These are phyloP conservation scores for Trachythela sp. DNA, from an alignment of 64 coral and sea anemone species.

Conservation along the genomic window DNA sequence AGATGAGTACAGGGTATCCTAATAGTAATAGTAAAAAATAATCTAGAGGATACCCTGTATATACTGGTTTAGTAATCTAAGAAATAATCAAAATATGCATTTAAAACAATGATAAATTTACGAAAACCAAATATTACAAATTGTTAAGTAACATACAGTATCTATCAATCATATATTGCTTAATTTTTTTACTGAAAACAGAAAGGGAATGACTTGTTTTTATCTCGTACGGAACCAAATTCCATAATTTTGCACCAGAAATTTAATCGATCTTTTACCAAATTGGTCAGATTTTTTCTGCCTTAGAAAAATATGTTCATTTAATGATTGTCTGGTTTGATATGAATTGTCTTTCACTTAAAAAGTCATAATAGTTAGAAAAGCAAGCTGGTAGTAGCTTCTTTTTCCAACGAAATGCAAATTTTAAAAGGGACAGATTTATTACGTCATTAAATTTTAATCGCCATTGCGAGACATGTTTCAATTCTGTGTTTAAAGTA, in stretches of 20 bases:
- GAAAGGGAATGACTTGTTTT: constrained; percentile 4
- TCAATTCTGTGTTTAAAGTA: background rate
- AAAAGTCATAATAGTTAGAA: constrained; percentile 21
- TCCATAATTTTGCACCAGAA: background rate
- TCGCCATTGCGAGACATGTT: background rate
- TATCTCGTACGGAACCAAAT: constrained; percentile 24
- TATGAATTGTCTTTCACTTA: constrained; percentile 22
- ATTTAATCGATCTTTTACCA: constrained; percentile 22
- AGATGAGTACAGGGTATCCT: background rate
- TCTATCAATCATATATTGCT: background rate
- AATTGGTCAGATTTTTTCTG: background rate
- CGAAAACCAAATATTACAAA: background rate
- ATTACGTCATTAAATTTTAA: constrained; percentile 23
- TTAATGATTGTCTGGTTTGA: constrained; percentile 5
- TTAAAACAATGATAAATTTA: background rate
- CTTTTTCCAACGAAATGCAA: background rate
- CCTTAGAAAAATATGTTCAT: background rate
- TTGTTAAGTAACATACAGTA: constrained; percentile 14
- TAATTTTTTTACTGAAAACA: background rate
- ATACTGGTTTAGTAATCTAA: background rate
- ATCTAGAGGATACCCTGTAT: constrained; percentile 28
- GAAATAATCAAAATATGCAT: background rate
- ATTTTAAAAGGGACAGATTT: constrained; percentile 16
- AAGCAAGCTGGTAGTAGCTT: constrained; percentile 31
- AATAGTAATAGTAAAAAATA: constrained; percentile 15